Conservation (phyloP, 2,797 vertebrate genomes). For the Rhynchotus rufescens region DNA sequence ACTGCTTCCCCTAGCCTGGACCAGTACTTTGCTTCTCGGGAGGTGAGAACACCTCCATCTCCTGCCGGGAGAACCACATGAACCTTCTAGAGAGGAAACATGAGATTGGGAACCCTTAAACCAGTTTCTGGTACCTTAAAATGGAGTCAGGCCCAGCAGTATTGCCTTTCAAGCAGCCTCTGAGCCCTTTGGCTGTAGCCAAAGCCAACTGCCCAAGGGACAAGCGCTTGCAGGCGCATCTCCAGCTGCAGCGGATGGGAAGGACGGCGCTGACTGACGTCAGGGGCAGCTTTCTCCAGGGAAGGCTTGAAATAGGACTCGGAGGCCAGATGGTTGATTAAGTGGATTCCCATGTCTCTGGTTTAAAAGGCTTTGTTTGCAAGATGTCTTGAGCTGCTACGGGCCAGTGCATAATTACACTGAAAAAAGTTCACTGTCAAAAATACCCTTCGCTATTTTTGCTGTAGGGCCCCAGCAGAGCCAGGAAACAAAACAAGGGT, state of each 20-base stretch:
- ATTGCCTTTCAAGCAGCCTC: background rate
- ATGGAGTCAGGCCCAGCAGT: background rate
- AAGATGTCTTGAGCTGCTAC: background rate
- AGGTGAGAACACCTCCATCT: background rate
- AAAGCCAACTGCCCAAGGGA: background rate
- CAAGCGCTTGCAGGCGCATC: rapidly evolving
- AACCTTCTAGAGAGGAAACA: background rate
- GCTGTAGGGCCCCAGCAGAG: background rate
- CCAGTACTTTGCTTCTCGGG: background rate
- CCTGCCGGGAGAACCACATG: background rate
- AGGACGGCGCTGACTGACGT: background rate
- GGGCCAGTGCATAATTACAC: background rate
- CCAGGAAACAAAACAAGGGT: background rate
- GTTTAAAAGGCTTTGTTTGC: background rate
- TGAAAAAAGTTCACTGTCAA: background rate
- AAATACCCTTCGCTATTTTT: constrained; percentile 30
- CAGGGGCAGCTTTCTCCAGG: background rate
- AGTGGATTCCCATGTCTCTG: background rate
- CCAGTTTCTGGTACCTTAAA: too few species aligned
- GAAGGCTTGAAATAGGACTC: background rate
- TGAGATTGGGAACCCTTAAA: background rate
- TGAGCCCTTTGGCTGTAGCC: background rate
- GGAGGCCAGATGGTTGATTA: background rate
- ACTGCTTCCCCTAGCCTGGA: background rate
- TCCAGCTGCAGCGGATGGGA: background rate